These are phyloP conservation scores for Cyclargus thomasi DNA, from an alignment of 1,140 invertebrate genomes.

Conservation along the genomic window DNA sequence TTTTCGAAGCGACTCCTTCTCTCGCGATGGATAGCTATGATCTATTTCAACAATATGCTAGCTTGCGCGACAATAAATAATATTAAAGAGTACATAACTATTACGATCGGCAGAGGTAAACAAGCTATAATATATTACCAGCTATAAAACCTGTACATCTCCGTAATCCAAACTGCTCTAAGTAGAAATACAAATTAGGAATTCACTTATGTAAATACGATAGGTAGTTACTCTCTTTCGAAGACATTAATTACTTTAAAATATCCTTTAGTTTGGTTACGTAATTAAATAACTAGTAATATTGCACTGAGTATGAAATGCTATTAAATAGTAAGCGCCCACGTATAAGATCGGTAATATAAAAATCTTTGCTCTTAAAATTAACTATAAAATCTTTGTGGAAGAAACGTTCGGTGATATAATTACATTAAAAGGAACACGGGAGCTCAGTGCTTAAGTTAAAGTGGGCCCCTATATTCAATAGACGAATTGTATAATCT, in stretches of 20 bases:
- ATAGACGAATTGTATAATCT: constrained; percentile 72
- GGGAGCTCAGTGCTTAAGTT: constrained; percentile 53
- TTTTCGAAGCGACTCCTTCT: constrained; percentile 27
- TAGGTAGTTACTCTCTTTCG: constrained; percentile 71
- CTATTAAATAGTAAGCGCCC: constrained; percentile 76
- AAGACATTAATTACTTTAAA: constrained; percentile 73
- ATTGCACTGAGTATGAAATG: constrained; percentile 78
- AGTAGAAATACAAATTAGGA: constrained; percentile 60
- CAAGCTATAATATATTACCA: constrained; percentile 75
- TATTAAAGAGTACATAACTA: constrained; percentile 71
- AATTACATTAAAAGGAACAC: constrained; percentile 50
- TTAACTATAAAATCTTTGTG: constrained; percentile 70
- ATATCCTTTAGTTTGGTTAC: constrained; percentile 77
- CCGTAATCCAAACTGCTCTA: constrained; percentile 74
- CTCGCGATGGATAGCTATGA: constrained; percentile 67
- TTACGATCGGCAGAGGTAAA: constrained; percentile 76
- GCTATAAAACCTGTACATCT: constrained; percentile 73
- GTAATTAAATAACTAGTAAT: constrained; percentile 79
- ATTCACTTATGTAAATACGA: constrained; percentile 75
- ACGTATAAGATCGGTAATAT: constrained; percentile 59
- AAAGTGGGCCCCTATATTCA: constrained; percentile 71
- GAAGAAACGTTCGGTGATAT: constrained; percentile 68
- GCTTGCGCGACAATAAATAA: constrained; percentile 72
- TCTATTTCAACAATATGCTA: constrained; percentile 69
- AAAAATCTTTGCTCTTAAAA: constrained; percentile 68